Evolutionary conservation across 2,888 invertebrate species (phyloP).

Genomic region (Agrotis segetum): DNA sequence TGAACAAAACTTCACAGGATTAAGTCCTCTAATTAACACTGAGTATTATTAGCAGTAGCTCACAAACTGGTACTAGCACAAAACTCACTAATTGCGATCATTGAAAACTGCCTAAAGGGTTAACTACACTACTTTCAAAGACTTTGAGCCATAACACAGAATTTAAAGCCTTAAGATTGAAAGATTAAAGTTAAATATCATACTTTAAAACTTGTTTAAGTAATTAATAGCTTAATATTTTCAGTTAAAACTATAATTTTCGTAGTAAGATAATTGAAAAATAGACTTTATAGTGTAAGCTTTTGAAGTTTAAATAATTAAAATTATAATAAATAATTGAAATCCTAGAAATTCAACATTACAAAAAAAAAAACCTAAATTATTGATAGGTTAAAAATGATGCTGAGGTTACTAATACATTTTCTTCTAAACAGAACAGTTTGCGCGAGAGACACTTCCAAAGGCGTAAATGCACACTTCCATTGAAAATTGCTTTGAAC

Average conservation of each 20-base stretch:
- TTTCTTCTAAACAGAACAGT: no score
- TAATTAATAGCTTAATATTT: conserved; percentile 49
- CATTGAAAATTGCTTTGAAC: no score
- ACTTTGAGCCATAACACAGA: conserved; percentile 30
- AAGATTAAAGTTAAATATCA: conserved; percentile 43
- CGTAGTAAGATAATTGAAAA: conserved; percentile 46
- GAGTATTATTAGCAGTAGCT: conserved; percentile 5
- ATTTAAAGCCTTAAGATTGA: conserved; percentile 38
- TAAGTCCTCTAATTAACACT: conserved; percentile 8
- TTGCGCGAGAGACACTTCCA: no score
- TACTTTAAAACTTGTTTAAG: conserved; percentile 42
- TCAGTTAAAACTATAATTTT: conserved; percentile 37
- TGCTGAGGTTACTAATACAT: no score
- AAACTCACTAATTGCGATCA: conserved; percentile 16
- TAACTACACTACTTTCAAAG: conserved; percentile 21
- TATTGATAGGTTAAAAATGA: no score
- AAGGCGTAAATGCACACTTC: no score
- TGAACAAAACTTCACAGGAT: neutral
- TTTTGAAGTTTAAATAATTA: conserved; percentile 1
- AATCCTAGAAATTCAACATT: neutral
- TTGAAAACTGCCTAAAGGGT: conserved; percentile 15
- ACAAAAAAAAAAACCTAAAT: no score
- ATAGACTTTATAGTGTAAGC: conserved; percentile 17
- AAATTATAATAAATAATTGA: neutral
- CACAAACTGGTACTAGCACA: conserved; percentile 6